Percentiles rank a stretch among this genome's conserved stretches.
These are phyloP conservation scores for Drosophila dives DNA, from an alignment of 2,888 invertebrate species.

Conservation along the genomic window DNA sequence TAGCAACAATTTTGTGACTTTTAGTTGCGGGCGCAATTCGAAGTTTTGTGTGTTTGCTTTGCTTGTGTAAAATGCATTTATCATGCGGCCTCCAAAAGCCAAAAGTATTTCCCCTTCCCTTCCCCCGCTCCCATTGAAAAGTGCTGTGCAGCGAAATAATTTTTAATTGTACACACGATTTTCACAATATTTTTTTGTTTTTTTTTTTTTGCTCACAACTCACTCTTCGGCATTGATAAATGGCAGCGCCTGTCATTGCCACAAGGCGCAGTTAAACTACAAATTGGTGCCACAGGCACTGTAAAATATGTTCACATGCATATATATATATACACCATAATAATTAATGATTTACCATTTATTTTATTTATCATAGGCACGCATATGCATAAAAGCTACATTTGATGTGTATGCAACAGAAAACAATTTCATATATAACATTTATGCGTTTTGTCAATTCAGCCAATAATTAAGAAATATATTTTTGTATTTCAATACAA, in stretches of 20 bases:
- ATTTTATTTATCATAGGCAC: not conserved
- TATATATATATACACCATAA: not conserved
- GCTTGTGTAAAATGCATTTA: slow-evolving; percentile 25
- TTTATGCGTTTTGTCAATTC: not conserved
- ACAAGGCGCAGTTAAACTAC: slow-evolving; percentile 3
- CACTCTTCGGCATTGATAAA: slow-evolving; percentile 20
- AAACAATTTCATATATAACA: not conserved
- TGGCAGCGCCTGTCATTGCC: slow-evolving; percentile 12
- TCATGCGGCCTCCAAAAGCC: slow-evolving; percentile 18
- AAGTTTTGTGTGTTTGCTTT: slow-evolving; percentile 43
- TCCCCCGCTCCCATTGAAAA: not conserved
- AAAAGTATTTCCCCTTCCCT: slow-evolving; percentile 1
- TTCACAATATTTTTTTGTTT: slow-evolving; percentile 11
- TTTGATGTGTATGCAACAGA: not conserved
- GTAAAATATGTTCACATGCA: slow-evolving; percentile 10
- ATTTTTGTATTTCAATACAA: not conserved
- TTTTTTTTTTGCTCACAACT: not conserved
- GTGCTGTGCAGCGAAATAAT: slow-evolving; percentile 34
- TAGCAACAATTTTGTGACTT: slow-evolving; percentile 62
- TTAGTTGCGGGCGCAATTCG: slow-evolving; percentile 48
- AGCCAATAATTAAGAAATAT: not conserved
- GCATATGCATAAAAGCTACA: not conserved
- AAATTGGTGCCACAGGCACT: slow-evolving; percentile 18
- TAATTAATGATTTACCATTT: slow-evolving; percentile 14
- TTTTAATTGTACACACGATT: slow-evolving; percentile 55